phyloP scores from a whole-genome alignment of 2,888 invertebrate species.

The Pyrocoelia pectoralis region DNA sequence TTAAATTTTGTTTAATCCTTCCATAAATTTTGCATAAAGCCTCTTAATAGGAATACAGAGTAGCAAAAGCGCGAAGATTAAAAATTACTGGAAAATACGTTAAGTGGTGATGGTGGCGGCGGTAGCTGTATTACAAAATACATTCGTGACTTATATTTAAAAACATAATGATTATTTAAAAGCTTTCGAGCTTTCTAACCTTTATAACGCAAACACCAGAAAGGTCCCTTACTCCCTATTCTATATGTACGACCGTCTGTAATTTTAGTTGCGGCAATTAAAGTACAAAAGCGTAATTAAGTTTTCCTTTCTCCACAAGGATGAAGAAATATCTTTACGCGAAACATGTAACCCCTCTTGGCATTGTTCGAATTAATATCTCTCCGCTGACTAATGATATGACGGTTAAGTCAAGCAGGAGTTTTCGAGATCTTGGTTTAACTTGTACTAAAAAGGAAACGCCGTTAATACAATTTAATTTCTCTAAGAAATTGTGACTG shows the following conservation, averaged over 20 bases:
- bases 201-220: slow-evolving; percentile 22
- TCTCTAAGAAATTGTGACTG: slow-evolving; percentile 23
- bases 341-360: slow-evolving; percentile 31
- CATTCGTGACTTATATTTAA: background rate
- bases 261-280: slow-evolving; percentile 34
- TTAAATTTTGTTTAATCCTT: slow-evolving; percentile 15
- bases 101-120: background rate
- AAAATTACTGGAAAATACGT: slow-evolving; percentile 27
- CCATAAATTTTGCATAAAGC: slow-evolving; percentile 29
- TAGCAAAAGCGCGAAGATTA: slow-evolving; percentile 27
- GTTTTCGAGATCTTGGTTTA: slow-evolving; percentile 4
- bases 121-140: background rate
- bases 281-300: slow-evolving; percentile 34
- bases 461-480: slow-evolving; percentile 31
- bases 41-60: slow-evolving; percentile 27
- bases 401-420: slow-evolving; percentile 22
- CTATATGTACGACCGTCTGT: no score
- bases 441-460: slow-evolving; percentile 23
- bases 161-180: background rate
- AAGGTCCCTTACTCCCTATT: background rate
- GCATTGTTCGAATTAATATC: slow-evolving; percentile 36
- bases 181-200: background rate
- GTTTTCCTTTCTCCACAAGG: slow-evolving; percentile 28
- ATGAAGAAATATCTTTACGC: slow-evolving; percentile 31
- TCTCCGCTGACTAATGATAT: slow-evolving; percentile 31